Conservation (phyloP, 2,113 vertebrate species). For the Eolophus roseicapilla region DNA sequence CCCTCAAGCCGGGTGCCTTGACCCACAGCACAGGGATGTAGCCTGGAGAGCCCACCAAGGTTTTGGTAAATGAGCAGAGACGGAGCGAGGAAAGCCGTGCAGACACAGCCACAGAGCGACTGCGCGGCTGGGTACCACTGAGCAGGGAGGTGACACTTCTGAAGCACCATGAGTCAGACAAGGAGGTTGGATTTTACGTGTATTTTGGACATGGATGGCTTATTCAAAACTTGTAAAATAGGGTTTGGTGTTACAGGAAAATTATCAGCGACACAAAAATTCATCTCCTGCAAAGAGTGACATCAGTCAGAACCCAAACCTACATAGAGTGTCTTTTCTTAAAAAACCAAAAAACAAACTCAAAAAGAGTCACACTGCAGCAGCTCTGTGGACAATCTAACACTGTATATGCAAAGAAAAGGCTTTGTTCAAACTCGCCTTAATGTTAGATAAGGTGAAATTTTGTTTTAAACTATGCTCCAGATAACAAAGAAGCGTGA, state of each 20-base stretch:
- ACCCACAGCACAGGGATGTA: fast-evolving
- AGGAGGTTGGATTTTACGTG: not conserved
- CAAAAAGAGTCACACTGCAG: not conserved
- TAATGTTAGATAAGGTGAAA: not conserved
- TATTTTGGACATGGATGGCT: not conserved
- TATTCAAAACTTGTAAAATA: not conserved
- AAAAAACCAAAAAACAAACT: not conserved
- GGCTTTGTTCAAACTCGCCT: not conserved
- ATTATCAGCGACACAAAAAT: not conserved
- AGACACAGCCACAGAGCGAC: not conserved
- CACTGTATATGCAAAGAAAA: not conserved
- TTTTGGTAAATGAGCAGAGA: not conserved
- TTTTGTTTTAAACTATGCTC: not conserved
- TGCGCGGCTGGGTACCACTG: not conserved
- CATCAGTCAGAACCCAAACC: not conserved
- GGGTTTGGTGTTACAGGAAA: fast-evolving
- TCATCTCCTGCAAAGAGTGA: not conserved
- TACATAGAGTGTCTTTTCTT: not conserved
- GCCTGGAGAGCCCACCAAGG: not conserved
- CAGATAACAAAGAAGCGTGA: not conserved
- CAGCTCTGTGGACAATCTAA: not conserved
- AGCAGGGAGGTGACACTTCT: not conserved
- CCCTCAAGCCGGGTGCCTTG: not conserved
- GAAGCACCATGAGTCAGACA: not conserved
- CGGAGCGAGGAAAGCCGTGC: fast-evolving